Conservation (phyloP, 2,797 vertebrate genomes). For the Simalia tracyae region DNA sequence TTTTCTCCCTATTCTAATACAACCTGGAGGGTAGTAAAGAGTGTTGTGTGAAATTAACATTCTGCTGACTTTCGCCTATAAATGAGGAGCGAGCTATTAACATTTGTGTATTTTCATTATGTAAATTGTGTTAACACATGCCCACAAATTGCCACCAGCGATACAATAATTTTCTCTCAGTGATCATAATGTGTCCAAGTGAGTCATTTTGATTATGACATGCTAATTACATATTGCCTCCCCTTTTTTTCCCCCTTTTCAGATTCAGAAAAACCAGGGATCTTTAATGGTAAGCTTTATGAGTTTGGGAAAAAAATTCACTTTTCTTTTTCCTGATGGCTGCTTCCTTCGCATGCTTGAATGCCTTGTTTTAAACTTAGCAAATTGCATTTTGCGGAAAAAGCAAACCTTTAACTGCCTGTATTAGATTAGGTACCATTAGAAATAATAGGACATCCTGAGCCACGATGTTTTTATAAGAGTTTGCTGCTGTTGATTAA, state of each 20-base stretch:
- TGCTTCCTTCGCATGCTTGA: slow-evolving; percentile 91
- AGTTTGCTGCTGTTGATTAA: slow-evolving; percentile 99
- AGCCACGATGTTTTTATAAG: slow-evolving; percentile 97
- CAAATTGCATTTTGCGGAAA: slow-evolving; percentile 99
- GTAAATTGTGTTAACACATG: slow-evolving; percentile 98
- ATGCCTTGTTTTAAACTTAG: slow-evolving; percentile 99
- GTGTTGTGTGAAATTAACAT: slow-evolving; percentile 92
- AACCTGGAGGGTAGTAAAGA: slow-evolving; percentile 94
- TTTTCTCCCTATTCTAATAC: slow-evolving; percentile 85
- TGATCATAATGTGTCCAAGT: slow-evolving; percentile 99
- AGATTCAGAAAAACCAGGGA: slow-evolving; percentile 94
- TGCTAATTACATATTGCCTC: slow-evolving; percentile 98
- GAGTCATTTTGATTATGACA: slow-evolving; percentile 99
- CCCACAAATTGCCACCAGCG: slow-evolving; percentile 98
- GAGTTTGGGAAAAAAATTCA: slow-evolving; percentile 90
- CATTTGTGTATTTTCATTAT: slow-evolving; percentile 99
- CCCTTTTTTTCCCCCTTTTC: slow-evolving; percentile 69
- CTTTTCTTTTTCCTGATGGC: slow-evolving; percentile 95
- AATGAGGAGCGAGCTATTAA: slow-evolving; percentile 95
- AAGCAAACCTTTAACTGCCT: slow-evolving; percentile 99
- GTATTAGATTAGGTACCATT: slow-evolving; percentile 99
- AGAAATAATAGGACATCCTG: slow-evolving; percentile 99
- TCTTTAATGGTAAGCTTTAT: slow-evolving; percentile 99
- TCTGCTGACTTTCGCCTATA: slow-evolving; percentile 89
- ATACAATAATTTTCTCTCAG: slow-evolving; percentile 97